These are phyloP conservation scores for Priocnemis perturbator DNA, from an alignment of 2,888 invertebrate genomes.

Conservation along the genomic window DNA sequence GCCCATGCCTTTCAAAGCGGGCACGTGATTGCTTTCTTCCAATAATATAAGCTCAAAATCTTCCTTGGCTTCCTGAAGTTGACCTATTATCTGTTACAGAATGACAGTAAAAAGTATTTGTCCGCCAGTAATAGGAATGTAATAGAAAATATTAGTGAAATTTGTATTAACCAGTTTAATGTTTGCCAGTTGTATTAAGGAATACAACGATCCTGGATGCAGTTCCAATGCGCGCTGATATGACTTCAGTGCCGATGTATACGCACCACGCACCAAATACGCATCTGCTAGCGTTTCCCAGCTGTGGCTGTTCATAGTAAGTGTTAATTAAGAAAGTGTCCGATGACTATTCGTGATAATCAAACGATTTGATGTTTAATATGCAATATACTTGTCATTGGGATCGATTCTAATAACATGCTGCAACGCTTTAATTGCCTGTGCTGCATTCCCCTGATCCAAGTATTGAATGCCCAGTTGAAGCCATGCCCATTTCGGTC, in stretches of 20 bases:
- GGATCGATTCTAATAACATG: constrained; percentile 83
- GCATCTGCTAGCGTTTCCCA: constrained; percentile 96
- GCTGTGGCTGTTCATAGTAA: constrained; percentile 75
- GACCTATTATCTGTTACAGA: constrained; percentile 77
- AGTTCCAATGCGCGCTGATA: constrained; percentile 87
- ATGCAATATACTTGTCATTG: constrained; percentile 78
- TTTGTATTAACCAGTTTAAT: constrained; percentile 79
- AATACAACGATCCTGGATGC: constrained; percentile 81
- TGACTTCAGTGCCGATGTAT: constrained; percentile 90
- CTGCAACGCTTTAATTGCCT: constrained; percentile 87
- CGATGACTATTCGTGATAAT: constrained; percentile 1
- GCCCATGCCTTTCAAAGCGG: constrained; percentile 87
- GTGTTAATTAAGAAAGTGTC: constrained; percentile 1
- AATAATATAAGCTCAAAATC: constrained; percentile 81
- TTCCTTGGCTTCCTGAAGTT: constrained; percentile 84
- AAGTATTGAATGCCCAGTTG: constrained; percentile 90
- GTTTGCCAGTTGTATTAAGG: constrained; percentile 85
- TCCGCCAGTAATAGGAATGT: too few relatives aligned
- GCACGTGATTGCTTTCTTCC: constrained; percentile 79
- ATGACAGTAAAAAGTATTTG: too few relatives aligned
- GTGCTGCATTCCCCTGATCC: constrained; percentile 83
- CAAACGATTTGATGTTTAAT: not conserved
- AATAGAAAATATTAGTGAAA: not conserved
- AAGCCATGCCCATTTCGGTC: constrained; percentile 87
- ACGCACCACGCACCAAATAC: constrained; percentile 92